A percentile compares a stretch with the other conserved stretches of the same genome.
phyloP scores from a whole-genome alignment of 2,888 invertebrate genomes.

The Cryptus armator region DNA sequence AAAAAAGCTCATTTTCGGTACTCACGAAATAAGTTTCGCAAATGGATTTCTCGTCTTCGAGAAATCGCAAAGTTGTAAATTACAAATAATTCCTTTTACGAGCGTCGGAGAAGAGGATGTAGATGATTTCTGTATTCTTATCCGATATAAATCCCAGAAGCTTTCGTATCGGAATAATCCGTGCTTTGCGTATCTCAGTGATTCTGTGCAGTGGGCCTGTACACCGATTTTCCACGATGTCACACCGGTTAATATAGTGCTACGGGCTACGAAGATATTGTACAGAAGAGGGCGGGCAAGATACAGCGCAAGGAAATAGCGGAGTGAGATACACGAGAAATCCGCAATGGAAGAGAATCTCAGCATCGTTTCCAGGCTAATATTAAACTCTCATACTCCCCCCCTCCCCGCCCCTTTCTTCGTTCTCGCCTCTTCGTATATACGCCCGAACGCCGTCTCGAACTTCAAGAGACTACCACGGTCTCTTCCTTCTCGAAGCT shows the following conservation, averaged over 20 bases:
- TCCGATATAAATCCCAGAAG: constrained; percentile 28
- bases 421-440: constrained; percentile 7
- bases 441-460: constrained; percentile 16
- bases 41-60: background rate
- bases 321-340: constrained; percentile 32
- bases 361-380: constrained; percentile 46
- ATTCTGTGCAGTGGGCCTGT: background rate
- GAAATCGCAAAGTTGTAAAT: background rate
- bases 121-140: background rate
- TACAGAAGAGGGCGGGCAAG: constrained; percentile 7
- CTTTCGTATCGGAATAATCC: constrained; percentile 32
- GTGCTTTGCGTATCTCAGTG: constrained; percentile 22
- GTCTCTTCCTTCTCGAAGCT: constrained; percentile 53
- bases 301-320: constrained; percentile 26
- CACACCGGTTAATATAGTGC: constrained; percentile 40
- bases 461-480: constrained; percentile 45
- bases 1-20: background rate
- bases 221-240: constrained; percentile 6
- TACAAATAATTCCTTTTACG: background rate
- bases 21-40: background rate
- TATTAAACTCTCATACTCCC: constrained; percentile 42
- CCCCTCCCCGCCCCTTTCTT: background rate
- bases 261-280: constrained; percentile 53
- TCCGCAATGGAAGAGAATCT: constrained; percentile 38
- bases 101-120: background rate